Evolutionary conservation across 2,113 vertebrate species (phyloP).

Genomic region (Prunella himalayana): DNA sequence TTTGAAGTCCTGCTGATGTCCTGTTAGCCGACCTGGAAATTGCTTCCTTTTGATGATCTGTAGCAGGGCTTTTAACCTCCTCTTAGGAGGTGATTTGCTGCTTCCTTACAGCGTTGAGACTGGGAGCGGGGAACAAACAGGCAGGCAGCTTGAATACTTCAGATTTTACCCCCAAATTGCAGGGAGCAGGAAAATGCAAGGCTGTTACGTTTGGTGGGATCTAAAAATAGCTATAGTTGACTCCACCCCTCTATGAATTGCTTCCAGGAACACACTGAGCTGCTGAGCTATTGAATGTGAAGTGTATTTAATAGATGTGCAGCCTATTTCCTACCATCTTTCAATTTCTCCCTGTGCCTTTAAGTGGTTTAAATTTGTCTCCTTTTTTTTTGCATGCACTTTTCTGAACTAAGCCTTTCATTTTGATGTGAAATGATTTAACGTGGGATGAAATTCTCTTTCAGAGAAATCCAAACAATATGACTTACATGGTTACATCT

Average conservation of each 20-base stretch:
- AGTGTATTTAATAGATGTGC: background rate
- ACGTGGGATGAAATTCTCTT: background rate
- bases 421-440: background rate
- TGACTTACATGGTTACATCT: background rate
- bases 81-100: background rate
- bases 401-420: background rate
- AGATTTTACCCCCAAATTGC: background rate
- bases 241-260: background rate
- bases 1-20: background rate
- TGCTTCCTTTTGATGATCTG: background rate
- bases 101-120: background rate
- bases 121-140: background rate
- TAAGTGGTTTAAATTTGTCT: background rate
- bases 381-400: background rate
- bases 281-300: background rate
- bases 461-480: background rate
- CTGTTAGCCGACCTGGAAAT: background rate
- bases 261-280: background rate
- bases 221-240: background rate
- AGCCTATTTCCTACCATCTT: background rate
- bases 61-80: background rate
- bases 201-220: background rate
- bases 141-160: background rate
- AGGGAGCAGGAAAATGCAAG: background rate
- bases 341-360: background rate